A percentile compares a stretch with the other conserved stretches of the same genome.
Evolutionary conservation across 2,113 vertebrate genomes (phyloP).

Genomic region (Stomatorhinus ivindoensis): DNA sequence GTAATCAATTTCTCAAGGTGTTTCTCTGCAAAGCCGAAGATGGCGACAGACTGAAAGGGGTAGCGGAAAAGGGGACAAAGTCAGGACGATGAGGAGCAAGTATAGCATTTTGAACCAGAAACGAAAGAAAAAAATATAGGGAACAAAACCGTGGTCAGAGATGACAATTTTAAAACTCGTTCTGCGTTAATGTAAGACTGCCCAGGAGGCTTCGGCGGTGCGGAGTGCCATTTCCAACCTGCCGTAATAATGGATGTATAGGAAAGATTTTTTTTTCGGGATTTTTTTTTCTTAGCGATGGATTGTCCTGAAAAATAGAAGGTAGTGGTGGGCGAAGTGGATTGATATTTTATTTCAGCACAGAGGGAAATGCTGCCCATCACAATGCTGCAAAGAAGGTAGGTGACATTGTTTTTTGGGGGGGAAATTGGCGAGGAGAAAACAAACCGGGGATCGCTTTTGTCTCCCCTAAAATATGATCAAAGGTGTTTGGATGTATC

Average conservation of each 20-base stretch:
- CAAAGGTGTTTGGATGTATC: conserved; percentile 70
- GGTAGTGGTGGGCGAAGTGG: conserved; percentile 31
- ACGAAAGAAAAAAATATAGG: conserved; percentile 47
- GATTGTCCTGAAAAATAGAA: conserved; percentile 33
- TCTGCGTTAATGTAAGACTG: conserved; percentile 32
- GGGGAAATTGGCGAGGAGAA: conserved; percentile 38
- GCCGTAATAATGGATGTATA: conserved; percentile 27
- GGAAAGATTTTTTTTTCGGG: conserved; percentile 23
- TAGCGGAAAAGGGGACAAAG: conserved; percentile 40
- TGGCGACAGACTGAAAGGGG: conserved; percentile 66
- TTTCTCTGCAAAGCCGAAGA: conserved; percentile 65
- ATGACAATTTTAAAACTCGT: conserved; percentile 30
- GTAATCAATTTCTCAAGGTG: conserved; percentile 62
- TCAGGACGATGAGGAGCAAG: conserved; percentile 44
- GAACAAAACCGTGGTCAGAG: conserved; percentile 11
- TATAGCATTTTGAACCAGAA: conserved; percentile 42
- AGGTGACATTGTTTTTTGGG: conserved; percentile 46
- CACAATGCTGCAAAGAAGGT: conserved; percentile 48
- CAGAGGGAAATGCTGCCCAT: conserved; percentile 28
- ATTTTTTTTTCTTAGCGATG: conserved; percentile 30
- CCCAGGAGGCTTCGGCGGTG: conserved; percentile 24
- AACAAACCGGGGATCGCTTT: conserved; percentile 36
- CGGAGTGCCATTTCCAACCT: conserved; percentile 27
- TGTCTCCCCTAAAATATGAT: conserved; percentile 64
- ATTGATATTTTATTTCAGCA: conserved; percentile 30